These are phyloP conservation scores for Saguinus imperator DNA, from an alignment of 2,113 vertebrate genomes.

Conservation along the genomic window DNA sequence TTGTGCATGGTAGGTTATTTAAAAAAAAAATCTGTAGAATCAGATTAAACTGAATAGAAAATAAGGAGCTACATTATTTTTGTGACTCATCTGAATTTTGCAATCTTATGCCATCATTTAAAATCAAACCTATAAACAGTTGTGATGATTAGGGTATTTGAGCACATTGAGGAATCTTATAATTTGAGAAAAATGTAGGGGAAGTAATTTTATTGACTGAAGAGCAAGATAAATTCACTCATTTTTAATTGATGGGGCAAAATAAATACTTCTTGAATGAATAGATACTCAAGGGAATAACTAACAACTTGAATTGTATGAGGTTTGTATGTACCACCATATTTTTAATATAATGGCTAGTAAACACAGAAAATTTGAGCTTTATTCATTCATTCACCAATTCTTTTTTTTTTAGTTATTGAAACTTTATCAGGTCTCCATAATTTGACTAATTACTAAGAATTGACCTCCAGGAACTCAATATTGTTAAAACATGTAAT, in stretches of 20 bases:
- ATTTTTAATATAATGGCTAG: conserved; percentile 17
- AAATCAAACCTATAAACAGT: conserved; percentile 48
- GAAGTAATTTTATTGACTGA: conserved; percentile 59
- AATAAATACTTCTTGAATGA: background rate
- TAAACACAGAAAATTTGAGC: background rate
- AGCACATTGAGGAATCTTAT: conserved; percentile 40
- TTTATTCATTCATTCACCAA: background rate
- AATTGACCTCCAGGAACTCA: background rate
- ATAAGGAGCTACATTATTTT: conserved; percentile 1
- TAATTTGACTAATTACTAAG: background rate
- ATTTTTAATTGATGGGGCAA: conserved; percentile 26
- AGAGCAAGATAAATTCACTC: conserved; percentile 39
- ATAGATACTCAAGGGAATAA: background rate
- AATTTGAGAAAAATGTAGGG: conserved; percentile 53
- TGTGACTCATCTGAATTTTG: conserved; percentile 49
- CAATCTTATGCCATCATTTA: conserved; percentile 35
- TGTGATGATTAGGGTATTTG: conserved; percentile 30
- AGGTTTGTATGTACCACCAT: background rate
- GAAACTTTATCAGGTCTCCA: background rate
- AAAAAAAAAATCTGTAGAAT: background rate
- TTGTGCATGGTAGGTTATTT: background rate
- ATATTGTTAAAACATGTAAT: background rate
- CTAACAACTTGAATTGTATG: background rate
- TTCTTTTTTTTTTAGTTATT: background rate
- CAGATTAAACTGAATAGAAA: background rate